Percentiles rank a stretch among this genome's conserved stretches.
These are phyloP conservation scores for Tragelaphus strepsiceros DNA, from an alignment of 2,113 vertebrate genomes.

Conservation along the genomic window DNA sequence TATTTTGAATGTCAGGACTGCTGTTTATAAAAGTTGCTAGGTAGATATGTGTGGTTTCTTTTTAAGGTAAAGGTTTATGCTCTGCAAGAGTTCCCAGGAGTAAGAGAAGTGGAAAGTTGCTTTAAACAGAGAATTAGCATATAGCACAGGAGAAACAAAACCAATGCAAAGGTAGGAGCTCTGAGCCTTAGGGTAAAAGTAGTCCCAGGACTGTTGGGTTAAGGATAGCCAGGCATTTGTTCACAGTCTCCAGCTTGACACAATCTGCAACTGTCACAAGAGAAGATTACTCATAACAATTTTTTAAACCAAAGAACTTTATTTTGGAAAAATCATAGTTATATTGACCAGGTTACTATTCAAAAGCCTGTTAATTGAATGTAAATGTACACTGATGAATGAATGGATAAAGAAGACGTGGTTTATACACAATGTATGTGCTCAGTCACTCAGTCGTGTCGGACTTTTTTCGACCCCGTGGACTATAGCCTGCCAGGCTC, in stretches of 20 bases:
- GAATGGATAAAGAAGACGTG: not conserved
- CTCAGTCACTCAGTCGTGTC: accelerated
- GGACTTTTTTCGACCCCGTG: not conserved
- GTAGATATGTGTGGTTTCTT: not conserved
- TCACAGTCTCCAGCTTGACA: not conserved
- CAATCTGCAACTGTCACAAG: not conserved
- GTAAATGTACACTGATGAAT: not conserved
- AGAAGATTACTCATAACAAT: not conserved
- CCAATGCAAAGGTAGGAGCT: not conserved
- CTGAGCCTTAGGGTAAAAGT: not conserved
- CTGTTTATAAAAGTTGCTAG: not conserved
- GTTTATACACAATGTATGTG: not conserved
- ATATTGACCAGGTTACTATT: not conserved
- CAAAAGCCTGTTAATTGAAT: not conserved
- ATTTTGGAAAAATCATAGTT: not conserved
- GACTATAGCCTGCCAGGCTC: not conserved
- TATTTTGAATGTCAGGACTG: not conserved
- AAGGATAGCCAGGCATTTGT: not conserved
- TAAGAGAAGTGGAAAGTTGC: not conserved
- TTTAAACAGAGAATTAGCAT: not conserved
- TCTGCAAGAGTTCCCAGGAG: not conserved
- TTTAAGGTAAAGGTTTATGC: not conserved
- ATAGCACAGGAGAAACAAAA: not conserved
- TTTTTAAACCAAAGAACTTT: not conserved
- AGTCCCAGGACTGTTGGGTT: not conserved